These are phyloP conservation scores for Drosophila nigrodunni DNA, from an alignment of 1,140 invertebrate genomes.

Conservation along the genomic window DNA sequence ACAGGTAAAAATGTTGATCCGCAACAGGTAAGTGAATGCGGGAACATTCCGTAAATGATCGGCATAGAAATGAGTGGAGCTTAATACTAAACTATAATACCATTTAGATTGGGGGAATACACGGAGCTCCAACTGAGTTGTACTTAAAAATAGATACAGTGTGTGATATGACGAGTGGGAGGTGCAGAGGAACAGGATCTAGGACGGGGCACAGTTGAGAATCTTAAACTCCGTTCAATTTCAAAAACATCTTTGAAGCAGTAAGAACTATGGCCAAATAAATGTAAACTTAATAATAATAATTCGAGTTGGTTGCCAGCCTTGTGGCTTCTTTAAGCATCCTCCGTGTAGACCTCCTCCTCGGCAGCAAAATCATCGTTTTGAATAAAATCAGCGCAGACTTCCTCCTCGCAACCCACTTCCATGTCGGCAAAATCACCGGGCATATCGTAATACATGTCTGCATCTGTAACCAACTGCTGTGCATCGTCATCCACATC, in stretches of 20 bases:
- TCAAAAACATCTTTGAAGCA: constrained; percentile 4
- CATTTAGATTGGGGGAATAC: constrained; percentile 43
- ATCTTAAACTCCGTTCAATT: not conserved
- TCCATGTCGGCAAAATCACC: constrained; percentile 73
- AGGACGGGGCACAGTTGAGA: not conserved
- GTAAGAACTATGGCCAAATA: constrained; percentile 44
- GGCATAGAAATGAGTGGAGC: constrained; percentile 37
- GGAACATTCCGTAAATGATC: constrained; percentile 48
- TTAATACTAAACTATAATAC: constrained; percentile 73
- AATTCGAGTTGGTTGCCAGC: no score
- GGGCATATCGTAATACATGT: constrained; percentile 28
- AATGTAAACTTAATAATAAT: constrained; percentile 1
- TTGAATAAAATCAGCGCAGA: constrained; percentile 63
- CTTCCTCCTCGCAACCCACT: constrained; percentile 73
- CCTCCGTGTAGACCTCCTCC: constrained; percentile 73
- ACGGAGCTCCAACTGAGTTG: constrained; percentile 14
- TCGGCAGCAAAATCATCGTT: constrained; percentile 62
- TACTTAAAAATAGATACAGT: constrained; percentile 10
- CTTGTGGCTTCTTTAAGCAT: constrained; percentile 33
- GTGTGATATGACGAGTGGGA: constrained; percentile 34
- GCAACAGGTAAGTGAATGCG: constrained; percentile 7
- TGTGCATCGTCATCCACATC: constrained; percentile 15
- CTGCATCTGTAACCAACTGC: constrained; percentile 16
- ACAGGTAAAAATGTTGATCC: constrained; percentile 11
- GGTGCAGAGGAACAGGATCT: not conserved